A percentile compares a stretch with the other conserved stretches of the same genome.
These are phyloP conservation scores for Henricia sp. DNA, from an alignment of 53 echinoderm and acorn worm genomes.

Conservation along the genomic window DNA sequence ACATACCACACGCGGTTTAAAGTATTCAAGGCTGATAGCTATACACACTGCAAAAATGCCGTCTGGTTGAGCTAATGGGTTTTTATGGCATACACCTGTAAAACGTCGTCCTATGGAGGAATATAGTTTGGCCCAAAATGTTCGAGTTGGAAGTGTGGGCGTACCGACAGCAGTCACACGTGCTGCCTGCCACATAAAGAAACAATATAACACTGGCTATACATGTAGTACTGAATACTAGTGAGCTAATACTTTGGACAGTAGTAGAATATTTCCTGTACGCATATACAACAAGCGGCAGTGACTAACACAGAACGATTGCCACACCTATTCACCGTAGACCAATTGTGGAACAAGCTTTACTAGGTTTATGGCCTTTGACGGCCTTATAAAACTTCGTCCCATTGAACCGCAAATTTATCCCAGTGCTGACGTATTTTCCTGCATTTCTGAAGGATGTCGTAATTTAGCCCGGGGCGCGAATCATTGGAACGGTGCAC, in stretches of 20 bases:
- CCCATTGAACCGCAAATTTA: constrained; percentile 6
- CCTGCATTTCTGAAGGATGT: constrained; percentile 29
- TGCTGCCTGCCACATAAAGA: too few relatives aligned
- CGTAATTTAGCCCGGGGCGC: constrained; percentile 28
- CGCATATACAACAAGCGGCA: constrained; percentile 19
- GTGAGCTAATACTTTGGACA: too few relatives aligned
- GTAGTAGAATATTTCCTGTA: constrained; percentile 50
- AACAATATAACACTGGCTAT: too few relatives aligned
- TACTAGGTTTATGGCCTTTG: constrained; percentile 11
- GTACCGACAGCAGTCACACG: too few relatives aligned
- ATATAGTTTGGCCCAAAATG: too few relatives aligned
- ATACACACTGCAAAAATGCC: neutral
- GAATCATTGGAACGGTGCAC: too few relatives aligned
- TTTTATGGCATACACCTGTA: neutral
- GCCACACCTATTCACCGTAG: constrained; percentile 42
- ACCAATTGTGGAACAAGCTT: constrained; percentile 1
- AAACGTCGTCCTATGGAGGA: too few relatives aligned
- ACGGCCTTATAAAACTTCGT: neutral
- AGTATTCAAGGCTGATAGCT: neutral
- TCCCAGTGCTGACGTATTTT: constrained; percentile 7
- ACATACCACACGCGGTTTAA: neutral
- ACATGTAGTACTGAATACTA: too few relatives aligned
- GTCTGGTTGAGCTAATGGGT: neutral
- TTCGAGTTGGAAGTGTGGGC: too few relatives aligned
- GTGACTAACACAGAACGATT: constrained; percentile 25